Evolutionary conservation across 2,113 vertebrate genomes (phyloP).

Genomic region (Leiothrix lutea): DNA sequence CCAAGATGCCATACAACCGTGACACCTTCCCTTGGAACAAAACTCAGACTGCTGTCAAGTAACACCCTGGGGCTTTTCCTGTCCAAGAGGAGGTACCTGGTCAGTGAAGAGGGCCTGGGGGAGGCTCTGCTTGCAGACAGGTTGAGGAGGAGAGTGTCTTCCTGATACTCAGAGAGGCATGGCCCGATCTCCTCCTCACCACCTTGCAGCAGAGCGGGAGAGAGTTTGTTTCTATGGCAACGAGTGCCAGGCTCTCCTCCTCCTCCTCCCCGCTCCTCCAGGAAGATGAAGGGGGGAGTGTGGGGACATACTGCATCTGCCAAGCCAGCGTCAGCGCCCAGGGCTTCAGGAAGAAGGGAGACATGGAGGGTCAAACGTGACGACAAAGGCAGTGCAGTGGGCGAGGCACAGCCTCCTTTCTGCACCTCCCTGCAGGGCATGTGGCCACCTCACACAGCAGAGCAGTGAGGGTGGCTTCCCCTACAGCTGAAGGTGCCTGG

Average conservation of each 20-base stretch:
- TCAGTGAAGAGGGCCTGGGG: background rate
- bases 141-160: background rate
- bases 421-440: background rate
- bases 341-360: background rate
- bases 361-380: background rate
- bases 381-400: rapidly evolving
- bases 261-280: background rate
- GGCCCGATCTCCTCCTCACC: conserved; percentile 21
- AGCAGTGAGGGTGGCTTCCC: background rate
- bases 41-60: background rate
- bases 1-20: background rate
- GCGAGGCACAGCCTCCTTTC: background rate
- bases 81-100: background rate
- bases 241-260: conserved; percentile 50
- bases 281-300: background rate
- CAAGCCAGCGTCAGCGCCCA: rapidly evolving
- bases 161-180: background rate
- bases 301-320: background rate
- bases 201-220: conserved; percentile 39
- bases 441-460: background rate
- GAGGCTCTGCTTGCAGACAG: background rate
- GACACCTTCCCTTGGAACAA: background rate
- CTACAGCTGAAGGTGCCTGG: background rate
- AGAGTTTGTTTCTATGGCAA: conserved; percentile 68
- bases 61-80: background rate